A percentile compares a stretch with the other conserved stretches of the same genome.
These are phyloP conservation scores for Hippopotamyrus pictus DNA, from an alignment of 2,797 vertebrate species.

Conservation along the genomic window DNA sequence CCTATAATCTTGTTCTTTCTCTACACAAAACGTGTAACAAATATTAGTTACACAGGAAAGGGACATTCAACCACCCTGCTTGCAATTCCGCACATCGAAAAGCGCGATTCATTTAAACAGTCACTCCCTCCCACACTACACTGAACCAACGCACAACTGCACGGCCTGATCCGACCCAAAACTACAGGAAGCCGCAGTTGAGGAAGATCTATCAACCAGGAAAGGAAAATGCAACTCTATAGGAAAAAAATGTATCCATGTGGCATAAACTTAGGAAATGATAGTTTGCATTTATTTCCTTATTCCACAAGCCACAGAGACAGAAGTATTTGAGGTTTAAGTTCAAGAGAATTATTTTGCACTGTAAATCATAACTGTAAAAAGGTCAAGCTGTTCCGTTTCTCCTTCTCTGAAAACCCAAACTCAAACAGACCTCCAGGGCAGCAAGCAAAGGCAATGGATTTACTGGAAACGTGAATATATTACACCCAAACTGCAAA, in stretches of 20 bases:
- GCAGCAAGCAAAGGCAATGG: neutral
- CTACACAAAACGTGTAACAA: neutral
- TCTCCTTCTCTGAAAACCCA: neutral
- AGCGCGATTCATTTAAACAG: neutral
- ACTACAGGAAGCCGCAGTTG: neutral
- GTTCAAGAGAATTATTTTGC: constrained; percentile 2
- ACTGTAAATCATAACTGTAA: neutral
- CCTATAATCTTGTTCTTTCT: neutral
- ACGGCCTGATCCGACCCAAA: neutral
- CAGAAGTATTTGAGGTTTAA: neutral
- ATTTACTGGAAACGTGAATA: neutral
- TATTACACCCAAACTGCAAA: neutral
- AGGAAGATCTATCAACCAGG: neutral
- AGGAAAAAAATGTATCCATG: neutral
- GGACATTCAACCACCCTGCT: neutral
- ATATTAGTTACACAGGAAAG: neutral
- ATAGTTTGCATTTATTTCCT: constrained; percentile 3
- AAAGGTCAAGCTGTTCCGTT: neutral
- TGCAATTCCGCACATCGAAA: neutral
- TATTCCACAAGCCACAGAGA: neutral
- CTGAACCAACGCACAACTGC: neutral
- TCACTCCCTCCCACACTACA: neutral
- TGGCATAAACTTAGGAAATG: neutral
- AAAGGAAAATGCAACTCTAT: neutral
- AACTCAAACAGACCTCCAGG: neutral